A percentile compares a stretch with the other conserved stretches of the same genome.
phyloP scores from a whole-genome alignment of 1,140 invertebrate genomes.

The Drosophila prosaltans region DNA sequence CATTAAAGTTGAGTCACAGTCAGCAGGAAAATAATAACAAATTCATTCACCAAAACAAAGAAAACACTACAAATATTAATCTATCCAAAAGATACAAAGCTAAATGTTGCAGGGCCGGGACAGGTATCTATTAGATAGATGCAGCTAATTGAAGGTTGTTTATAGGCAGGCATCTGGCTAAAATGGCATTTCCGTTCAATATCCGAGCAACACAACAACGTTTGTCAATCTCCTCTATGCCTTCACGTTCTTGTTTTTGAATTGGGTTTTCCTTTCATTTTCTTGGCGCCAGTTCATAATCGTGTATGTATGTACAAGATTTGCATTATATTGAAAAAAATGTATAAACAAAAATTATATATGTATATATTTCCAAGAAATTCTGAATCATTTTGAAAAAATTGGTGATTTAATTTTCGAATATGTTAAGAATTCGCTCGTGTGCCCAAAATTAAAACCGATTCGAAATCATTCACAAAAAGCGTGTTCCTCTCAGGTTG shows the following conservation, averaged over 20 bases:
- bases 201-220: constrained; percentile 23
- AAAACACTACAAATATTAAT: constrained; percentile 14
- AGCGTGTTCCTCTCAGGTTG: constrained; percentile 42
- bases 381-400: constrained; percentile 59
- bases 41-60: neutral
- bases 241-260: constrained; percentile 6
- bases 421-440: constrained; percentile 69
- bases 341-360: constrained; percentile 65
- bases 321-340: constrained; percentile 39
- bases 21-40: constrained; percentile 9
- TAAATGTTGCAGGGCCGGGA: constrained; percentile 25
- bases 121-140: neutral
- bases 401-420: constrained; percentile 32
- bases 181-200: constrained; percentile 71
- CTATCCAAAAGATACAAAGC: constrained; percentile 45
- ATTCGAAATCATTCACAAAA: constrained; percentile 65
- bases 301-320: constrained; percentile 17
- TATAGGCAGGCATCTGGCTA: constrained; percentile 44
- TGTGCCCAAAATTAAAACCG: constrained; percentile 52
- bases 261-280: constrained; percentile 11
- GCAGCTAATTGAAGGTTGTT: constrained; percentile 41
- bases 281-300: constrained; percentile 54
- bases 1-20: constrained; percentile 28
- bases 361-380: constrained; percentile 65
- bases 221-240: constrained; percentile 54